Evolutionary conservation across 2,888 invertebrate genomes (phyloP), one percentile per base, ranked within the genome.

Genomic region (Kryphioiulus occultus): DNA sequence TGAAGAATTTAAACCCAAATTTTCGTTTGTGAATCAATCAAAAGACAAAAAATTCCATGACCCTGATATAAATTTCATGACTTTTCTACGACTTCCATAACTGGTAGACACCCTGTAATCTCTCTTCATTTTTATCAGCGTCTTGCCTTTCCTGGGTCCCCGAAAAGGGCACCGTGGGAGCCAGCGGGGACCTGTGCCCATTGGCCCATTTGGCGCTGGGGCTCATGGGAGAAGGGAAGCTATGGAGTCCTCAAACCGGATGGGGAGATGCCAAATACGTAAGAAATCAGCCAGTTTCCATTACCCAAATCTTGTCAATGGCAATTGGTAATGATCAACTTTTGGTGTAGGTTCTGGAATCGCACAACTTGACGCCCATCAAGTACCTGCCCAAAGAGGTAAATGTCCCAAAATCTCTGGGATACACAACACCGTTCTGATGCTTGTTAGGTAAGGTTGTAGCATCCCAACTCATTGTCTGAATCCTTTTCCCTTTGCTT

Each of bases 161-260:
- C 0, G 94, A 94, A 90, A 94, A 95, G 91, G 95, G 95, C 0
- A 94, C 94, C 0, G 95, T 95, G 0, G 95, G 95, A 12, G 95
- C 95, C 26, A 94, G 94, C 89, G 95, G 95, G 0, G 95, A 95
- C 91, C 91, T 95, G 89, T 94, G 94, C 1, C 95, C 95, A 0
- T 90, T 95, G 88, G 93, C 95, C 5, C 95, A 95, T 91, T 91
- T 95, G 88, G 94, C 94, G 0, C 91, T 95, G 0, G 95, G 95
- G 0, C 91, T 95, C 90, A 92, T 95, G 90, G 95, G 95, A 17
- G 94, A 95, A 91, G 95, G 95, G 0, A 93, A 93, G 90, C 94
- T 95, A 94, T 95, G 94, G 94, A 94, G 94, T 89, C 94, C 94
- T 0, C 92, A 93, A 89, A 94, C 94, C 53, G 94, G 94, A n/a